These are phyloP conservation scores for Phycodurus eques DNA, from an alignment of 2,113 vertebrate genomes.

Conservation along the genomic window DNA sequence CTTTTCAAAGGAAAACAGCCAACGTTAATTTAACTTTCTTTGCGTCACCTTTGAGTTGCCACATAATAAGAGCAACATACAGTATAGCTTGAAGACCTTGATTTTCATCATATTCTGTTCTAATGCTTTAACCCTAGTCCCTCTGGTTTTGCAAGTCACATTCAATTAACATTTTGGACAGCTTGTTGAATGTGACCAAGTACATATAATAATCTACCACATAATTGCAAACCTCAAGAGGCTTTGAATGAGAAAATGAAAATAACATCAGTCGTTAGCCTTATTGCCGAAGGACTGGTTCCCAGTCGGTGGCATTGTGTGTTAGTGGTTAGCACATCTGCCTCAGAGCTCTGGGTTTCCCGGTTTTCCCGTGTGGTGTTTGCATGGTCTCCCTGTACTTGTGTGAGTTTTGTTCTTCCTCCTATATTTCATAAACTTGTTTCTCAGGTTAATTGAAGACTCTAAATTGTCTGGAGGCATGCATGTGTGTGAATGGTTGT, in stretches of 20 bases:
- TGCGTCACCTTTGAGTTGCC: neutral
- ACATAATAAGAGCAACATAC: neutral
- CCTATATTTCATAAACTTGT: neutral
- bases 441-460: neutral
- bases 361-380: neutral
- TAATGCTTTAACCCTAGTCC: neutral
- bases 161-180: neutral
- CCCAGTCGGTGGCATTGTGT: too few relatives aligned
- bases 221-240: conserved; percentile 7
- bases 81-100: neutral
- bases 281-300: too few relatives aligned
- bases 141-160: neutral
- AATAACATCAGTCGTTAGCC: too few relatives aligned
- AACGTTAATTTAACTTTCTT: too few relatives aligned
- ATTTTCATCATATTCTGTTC: neutral
- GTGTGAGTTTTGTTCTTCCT: neutral
- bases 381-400: neutral
- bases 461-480: neutral
- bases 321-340: too few relatives aligned
- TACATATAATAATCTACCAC: too few relatives aligned
- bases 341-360: too few relatives aligned
- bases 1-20: too few relatives aligned
- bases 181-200: neutral
- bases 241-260: conserved; percentile 14
- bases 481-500: neutral